Conservation (phyloP, 1,140 invertebrate species). For the Drosophila kurseongensis region DNA sequence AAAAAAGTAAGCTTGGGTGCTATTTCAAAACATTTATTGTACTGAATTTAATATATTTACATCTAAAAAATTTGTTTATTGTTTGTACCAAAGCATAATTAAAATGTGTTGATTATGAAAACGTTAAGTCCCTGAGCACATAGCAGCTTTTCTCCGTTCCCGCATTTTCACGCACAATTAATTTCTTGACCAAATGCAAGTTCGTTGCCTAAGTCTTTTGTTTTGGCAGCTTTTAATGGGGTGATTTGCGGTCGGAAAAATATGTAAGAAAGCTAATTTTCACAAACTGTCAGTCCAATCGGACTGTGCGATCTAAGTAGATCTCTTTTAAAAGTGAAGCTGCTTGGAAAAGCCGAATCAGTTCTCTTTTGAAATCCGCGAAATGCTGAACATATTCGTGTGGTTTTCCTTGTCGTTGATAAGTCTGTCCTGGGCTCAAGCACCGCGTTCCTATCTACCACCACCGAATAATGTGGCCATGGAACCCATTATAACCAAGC, state of each 20-base stretch:
- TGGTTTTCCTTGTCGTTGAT: not conserved
- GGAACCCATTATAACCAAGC: slow-evolving; percentile 70
- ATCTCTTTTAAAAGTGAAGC: slow-evolving; percentile 20
- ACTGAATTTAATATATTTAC: too few species aligned
- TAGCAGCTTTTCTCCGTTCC: slow-evolving; percentile 16
- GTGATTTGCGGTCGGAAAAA: slow-evolving; percentile 14
- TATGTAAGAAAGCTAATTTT: slow-evolving; percentile 9
- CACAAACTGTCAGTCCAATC: slow-evolving; percentile 16
- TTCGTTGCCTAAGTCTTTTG: slow-evolving; percentile 78
- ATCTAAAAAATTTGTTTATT: too few species aligned
- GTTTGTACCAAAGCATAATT: not conserved
- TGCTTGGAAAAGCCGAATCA: not conserved
- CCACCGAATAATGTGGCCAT: slow-evolving; percentile 11
- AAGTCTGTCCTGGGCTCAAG: slow-evolving; percentile 9
- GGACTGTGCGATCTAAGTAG: not conserved
- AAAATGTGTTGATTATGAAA: slow-evolving; percentile 2
- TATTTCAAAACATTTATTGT: too few species aligned
- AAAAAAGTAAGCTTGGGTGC: too few species aligned
- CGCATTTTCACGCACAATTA: slow-evolving; percentile 59
- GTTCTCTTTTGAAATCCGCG: slow-evolving; percentile 30
- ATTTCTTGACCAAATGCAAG: slow-evolving; percentile 35
- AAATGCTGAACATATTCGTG: slow-evolving; percentile 36
- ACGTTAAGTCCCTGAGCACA: not conserved
- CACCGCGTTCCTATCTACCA: slow-evolving; percentile 61
- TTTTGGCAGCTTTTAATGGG: slow-evolving; percentile 47